Evolutionary conservation across 2,888 invertebrate genomes (phyloP).

Genomic region (Erpobdella octoculata): DNA sequence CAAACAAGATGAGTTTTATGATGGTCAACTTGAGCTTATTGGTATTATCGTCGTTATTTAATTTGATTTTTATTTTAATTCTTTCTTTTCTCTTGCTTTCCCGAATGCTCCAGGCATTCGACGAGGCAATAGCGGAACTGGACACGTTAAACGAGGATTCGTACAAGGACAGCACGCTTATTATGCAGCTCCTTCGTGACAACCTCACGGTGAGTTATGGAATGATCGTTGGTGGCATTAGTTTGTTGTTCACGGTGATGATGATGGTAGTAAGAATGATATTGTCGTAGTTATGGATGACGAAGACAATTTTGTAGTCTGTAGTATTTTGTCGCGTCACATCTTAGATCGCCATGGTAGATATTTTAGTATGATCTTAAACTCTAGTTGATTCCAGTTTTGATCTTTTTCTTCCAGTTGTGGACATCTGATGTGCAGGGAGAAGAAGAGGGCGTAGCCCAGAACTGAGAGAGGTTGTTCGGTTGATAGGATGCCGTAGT

Average conservation of each 20-base stretch:
- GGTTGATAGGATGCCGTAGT: not conserved
- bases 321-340: too few relatives aligned
- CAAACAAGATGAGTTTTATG: not conserved
- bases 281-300: not conserved
- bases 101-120: slow-evolving; percentile 74
- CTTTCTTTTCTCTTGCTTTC: not conserved
- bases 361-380: too few relatives aligned
- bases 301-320: not conserved
- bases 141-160: slow-evolving; percentile 99
- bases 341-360: too few relatives aligned
- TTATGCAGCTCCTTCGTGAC: slow-evolving; percentile 58
- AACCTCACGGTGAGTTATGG: slow-evolving; percentile 52
- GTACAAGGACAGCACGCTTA: slow-evolving; percentile 99
- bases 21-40: not conserved
- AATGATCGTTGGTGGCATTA: not conserved
- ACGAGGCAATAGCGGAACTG: slow-evolving; percentile 98
- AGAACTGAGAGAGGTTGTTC: slow-evolving; percentile 15
- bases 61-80: not conserved
- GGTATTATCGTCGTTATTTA: not conserved
- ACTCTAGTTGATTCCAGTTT: too few relatives aligned
- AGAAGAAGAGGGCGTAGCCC: slow-evolving; percentile 31
- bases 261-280: not conserved
- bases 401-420: slow-evolving; percentile 26
- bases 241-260: not conserved
- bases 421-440: slow-evolving; percentile 34